Evolutionary conservation across 2,113 vertebrate species (phyloP).

Genomic region (Scomber scombrus): DNA sequence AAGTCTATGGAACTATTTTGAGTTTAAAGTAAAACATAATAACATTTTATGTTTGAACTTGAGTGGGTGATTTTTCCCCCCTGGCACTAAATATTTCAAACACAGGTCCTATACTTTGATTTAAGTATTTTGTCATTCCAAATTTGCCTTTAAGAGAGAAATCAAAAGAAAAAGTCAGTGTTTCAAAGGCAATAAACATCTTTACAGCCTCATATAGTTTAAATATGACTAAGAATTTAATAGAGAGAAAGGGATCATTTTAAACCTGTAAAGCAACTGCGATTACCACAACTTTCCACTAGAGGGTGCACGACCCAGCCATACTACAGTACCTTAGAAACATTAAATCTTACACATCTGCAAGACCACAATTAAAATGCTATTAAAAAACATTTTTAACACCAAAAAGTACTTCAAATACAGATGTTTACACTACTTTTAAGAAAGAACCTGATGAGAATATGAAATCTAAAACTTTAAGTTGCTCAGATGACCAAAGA

Average conservation of each 20-base stretch:
- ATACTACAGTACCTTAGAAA: neutral
- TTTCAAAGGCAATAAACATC: neutral
- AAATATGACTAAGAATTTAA: neutral
- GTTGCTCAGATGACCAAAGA: neutral
- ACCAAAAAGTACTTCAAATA: neutral
- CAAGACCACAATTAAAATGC: neutral
- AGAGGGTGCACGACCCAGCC: constrained; percentile 46
- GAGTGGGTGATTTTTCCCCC: neutral
- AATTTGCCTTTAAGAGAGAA: neutral
- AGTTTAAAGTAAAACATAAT: neutral
- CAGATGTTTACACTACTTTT: neutral
- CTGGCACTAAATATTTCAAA: neutral
- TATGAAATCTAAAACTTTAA: neutral
- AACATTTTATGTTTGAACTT: neutral
- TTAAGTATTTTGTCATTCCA: neutral
- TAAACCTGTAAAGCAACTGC: neutral
- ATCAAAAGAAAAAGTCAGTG: neutral
- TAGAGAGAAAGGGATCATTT: neutral
- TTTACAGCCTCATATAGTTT: neutral
- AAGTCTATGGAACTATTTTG: neutral
- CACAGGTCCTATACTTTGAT: neutral
- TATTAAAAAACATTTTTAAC: neutral
- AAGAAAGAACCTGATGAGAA: neutral
- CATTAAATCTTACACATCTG: neutral
- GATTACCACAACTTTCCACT: constrained; percentile 38